A percentile compares a stretch with the other conserved stretches of the same genome.
These are phyloP conservation scores for Sphenopsis melanotis DNA, from an alignment of 2,797 vertebrate species.

Conservation along the genomic window DNA sequence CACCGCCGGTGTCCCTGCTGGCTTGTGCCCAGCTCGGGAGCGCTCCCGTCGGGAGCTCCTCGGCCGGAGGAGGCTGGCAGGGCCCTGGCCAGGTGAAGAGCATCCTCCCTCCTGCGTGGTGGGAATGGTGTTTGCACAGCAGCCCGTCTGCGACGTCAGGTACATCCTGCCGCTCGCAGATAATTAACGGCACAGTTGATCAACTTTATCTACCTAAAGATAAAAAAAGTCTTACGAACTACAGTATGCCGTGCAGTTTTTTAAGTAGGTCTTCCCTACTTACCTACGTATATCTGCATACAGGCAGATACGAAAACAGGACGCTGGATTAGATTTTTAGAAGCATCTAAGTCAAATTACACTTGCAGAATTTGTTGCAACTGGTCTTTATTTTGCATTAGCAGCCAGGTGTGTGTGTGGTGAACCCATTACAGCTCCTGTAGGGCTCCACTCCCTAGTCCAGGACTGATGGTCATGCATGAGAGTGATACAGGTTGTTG, in stretches of 20 bases:
- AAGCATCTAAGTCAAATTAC: not conserved
- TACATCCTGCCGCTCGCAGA: accelerated
- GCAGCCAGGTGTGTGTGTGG: not conserved
- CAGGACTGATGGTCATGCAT: too few species aligned
- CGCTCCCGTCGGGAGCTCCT: not conserved
- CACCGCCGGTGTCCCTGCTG: not conserved
- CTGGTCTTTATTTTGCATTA: not conserved
- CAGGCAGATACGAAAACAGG: accelerated
- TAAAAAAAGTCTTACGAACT: too few species aligned
- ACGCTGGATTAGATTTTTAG: not conserved
- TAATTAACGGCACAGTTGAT: not conserved
- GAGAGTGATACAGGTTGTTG: not conserved
- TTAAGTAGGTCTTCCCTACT: not conserved
- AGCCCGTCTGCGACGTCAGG: accelerated
- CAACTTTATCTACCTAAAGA: not conserved
- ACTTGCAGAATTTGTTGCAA: accelerated
- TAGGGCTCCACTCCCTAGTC: not conserved
- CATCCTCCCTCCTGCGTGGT: not conserved
- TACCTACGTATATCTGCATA: too few species aligned
- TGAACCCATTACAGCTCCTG: not conserved
- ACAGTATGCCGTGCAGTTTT: accelerated
- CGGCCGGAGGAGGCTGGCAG: not conserved
- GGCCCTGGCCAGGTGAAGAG: not conserved
- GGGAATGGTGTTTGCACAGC: accelerated
- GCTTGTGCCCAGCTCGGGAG: not conserved